These are phyloP conservation scores for Amphipoea oculea DNA, from an alignment of 2,888 invertebrate genomes.

Conservation along the genomic window DNA sequence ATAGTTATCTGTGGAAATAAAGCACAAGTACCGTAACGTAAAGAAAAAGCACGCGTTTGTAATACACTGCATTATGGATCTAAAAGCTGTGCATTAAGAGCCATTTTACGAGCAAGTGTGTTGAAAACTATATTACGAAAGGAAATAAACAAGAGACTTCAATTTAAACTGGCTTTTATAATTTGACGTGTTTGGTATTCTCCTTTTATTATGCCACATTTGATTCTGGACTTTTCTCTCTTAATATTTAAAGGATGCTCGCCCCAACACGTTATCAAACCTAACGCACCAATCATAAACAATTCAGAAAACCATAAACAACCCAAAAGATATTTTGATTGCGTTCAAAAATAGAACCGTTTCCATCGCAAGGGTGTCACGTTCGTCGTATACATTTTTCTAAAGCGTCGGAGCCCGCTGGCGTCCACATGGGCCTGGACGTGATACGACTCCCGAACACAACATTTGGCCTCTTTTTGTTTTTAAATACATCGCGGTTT, in stretches of 20 bases:
- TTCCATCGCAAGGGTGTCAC: constrained; percentile 61
- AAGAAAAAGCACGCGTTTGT: too few species aligned
- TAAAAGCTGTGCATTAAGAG: too few species aligned
- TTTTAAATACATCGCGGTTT: constrained; percentile 56
- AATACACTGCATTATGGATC: too few species aligned
- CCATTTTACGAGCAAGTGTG: too few species aligned
- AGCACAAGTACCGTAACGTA: too few species aligned
- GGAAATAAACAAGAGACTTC: too few species aligned
- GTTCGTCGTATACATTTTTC: constrained; percentile 71
- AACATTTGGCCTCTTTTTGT: constrained; percentile 54
- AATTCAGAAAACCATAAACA: constrained; percentile 51
- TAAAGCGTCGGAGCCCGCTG: constrained; percentile 66
- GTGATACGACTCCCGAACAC: constrained; percentile 65
- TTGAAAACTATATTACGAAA: not conserved
- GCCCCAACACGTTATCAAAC: constrained; percentile 2
- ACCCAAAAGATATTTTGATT: constrained; percentile 53
- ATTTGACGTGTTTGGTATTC: not conserved
- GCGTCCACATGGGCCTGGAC: constrained; percentile 67
- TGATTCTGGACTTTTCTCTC: not conserved
- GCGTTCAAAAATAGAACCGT: constrained; percentile 52
- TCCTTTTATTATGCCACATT: not conserved
- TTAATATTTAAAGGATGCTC: not conserved
- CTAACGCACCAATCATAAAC: constrained; percentile 27
- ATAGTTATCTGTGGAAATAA: too few species aligned
- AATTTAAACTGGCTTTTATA: not conserved